A percentile compares a stretch with the other conserved stretches of the same genome.
Evolutionary conservation across 2,113 vertebrate species (phyloP).

Genomic region (Chaetodon trifascialis): DNA sequence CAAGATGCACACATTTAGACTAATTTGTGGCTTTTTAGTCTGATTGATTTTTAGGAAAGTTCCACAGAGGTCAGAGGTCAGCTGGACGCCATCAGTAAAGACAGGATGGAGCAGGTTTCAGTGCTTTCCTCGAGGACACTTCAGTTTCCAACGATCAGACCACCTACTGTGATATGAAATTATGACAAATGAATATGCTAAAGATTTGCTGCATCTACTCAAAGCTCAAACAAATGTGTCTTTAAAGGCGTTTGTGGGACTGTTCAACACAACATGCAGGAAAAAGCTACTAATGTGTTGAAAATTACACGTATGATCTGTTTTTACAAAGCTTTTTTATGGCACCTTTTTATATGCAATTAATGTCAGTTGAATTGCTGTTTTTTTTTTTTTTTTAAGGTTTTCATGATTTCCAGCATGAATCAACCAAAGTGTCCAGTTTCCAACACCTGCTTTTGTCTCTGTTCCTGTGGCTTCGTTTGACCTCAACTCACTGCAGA

Average conservation of each 20-base stretch:
- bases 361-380: neutral
- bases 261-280: neutral
- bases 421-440: conserved; percentile 12
- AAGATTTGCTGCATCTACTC: neutral
- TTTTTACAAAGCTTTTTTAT: neutral
- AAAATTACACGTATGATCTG: neutral
- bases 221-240: neutral
- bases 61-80: conserved; percentile 62
- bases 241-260: neutral
- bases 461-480: neutral
- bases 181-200: neutral
- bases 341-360: neutral
- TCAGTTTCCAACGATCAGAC: neutral
- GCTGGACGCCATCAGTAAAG: neutral
- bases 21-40: neutral
- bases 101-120: neutral
- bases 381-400: conserved; percentile 18
- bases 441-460: conserved; percentile 29
- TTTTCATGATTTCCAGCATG: neutral
- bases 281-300: neutral
- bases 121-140: conserved; percentile 22
- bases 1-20: neutral
- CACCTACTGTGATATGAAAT: neutral
- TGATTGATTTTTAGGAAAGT: neutral
- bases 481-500: conserved; percentile 35